phyloP scores from a whole-genome alignment of 2,797 vertebrate species.

The Channa striata region DNA sequence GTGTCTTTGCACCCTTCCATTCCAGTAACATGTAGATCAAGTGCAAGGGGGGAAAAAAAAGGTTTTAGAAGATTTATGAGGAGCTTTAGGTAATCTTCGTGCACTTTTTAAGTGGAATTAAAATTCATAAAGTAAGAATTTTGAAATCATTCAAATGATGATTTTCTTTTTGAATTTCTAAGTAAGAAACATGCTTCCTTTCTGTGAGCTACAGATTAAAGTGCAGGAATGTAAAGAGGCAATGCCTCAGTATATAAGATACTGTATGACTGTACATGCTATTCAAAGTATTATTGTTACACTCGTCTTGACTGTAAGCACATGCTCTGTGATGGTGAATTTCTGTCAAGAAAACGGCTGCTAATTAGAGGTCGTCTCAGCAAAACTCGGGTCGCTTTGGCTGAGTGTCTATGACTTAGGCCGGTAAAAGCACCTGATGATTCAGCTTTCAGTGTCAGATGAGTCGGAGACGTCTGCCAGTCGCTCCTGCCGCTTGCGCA shows the following conservation, averaged over 20 bases:
- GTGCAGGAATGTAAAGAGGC: slow-evolving; percentile 54
- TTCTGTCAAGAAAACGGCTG: not conserved
- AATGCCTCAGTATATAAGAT: slow-evolving; percentile 4
- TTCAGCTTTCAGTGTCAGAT: slow-evolving; percentile 85
- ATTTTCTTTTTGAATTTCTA: not conserved
- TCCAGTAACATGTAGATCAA: slow-evolving; percentile 8
- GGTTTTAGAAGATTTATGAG: not conserved
- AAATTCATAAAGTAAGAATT: not conserved
- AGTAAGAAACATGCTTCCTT: slow-evolving; percentile 35
- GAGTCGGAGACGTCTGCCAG: slow-evolving; percentile 81
- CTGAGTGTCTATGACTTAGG: not conserved
- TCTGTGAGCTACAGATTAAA: slow-evolving; percentile 12
- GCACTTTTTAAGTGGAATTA: too few species aligned
- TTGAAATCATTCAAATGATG: not conserved
- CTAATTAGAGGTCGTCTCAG: rapidly evolving
- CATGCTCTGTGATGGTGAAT: not conserved
- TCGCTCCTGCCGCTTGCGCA: slow-evolving; percentile 86
- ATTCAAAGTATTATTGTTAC: slow-evolving; percentile 2
- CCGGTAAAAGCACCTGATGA: rapidly evolving
- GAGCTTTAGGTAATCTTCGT: not conserved
- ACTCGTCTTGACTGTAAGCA: not conserved
- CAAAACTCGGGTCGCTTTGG: slow-evolving; percentile 4
- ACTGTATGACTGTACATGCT: slow-evolving; percentile 20
- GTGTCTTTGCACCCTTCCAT: slow-evolving; percentile 4
- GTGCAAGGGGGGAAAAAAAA: slow-evolving; percentile 6